Evolutionary conservation across 1,140 invertebrate genomes (phyloP).

Genomic region (Aphis gossypii): DNA sequence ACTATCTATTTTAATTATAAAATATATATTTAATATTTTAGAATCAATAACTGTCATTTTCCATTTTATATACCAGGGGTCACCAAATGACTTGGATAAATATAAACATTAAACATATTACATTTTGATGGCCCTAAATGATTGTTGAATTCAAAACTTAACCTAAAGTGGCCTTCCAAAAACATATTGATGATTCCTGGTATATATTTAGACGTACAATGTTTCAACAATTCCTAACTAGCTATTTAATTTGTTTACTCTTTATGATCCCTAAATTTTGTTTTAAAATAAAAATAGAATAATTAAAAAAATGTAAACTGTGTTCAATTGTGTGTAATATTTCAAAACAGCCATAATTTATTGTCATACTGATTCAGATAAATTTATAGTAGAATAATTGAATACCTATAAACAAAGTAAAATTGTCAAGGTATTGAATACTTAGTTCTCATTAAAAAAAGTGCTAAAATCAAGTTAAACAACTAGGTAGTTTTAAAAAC

Average conservation of each 20-base stretch:
- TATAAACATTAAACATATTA: too few species aligned
- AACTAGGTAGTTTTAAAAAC: not conserved
- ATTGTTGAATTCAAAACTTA: too few species aligned
- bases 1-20: not conserved
- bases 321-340: not conserved
- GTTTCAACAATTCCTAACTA: not conserved
- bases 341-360: not conserved
- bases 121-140: too few species aligned
- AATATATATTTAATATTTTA: conserved; percentile 13
- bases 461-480: not conserved
- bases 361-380: not conserved
- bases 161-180: too few species aligned
- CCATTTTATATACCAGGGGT: not conserved
- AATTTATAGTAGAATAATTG: not conserved
- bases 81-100: too few species aligned
- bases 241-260: not conserved
- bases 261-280: not conserved
- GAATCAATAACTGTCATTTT: not conserved
- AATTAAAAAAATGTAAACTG: too few species aligned
- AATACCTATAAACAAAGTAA: not conserved
- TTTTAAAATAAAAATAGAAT: conserved; percentile 12
- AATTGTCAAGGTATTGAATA: not conserved
- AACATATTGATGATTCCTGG: too few species aligned
- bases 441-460: not conserved
- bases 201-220: not conserved